These are phyloP conservation scores for Stenichneumon culpator DNA, from an alignment of 2,888 invertebrate species.

Conservation along the genomic window DNA sequence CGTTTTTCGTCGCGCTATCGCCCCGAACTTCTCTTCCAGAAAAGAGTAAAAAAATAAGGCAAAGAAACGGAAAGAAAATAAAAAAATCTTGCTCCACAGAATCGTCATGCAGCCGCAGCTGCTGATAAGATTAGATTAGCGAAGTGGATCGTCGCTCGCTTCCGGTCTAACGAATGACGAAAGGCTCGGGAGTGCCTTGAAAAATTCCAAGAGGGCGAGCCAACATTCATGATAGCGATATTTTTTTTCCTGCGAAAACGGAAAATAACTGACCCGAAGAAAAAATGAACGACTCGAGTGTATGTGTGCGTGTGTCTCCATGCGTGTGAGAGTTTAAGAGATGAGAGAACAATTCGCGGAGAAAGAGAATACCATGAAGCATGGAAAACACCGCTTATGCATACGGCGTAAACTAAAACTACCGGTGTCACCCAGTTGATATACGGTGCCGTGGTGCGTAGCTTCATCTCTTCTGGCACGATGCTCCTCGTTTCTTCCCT, in stretches of 20 bases:
- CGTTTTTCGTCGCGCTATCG: slow-evolving; percentile 10
- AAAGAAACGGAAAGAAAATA: not conserved
- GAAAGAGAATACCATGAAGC: slow-evolving; percentile 38
- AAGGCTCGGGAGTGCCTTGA: too few relatives aligned
- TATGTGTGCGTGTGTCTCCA: not conserved
- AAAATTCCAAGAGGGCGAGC: too few relatives aligned
- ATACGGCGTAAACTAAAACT: slow-evolving; percentile 79
- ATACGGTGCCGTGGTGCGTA: slow-evolving; percentile 66
- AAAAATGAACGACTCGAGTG: not conserved
- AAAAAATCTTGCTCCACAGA: not conserved
- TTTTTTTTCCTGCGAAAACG: not conserved
- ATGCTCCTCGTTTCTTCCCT: slow-evolving; percentile 17
- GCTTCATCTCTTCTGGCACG: slow-evolving; percentile 26
- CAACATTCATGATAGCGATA: too few relatives aligned
- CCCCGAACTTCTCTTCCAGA: not conserved
- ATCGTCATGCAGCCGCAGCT: too few relatives aligned
- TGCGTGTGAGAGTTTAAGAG: slow-evolving; percentile 1
- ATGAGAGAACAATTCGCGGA: slow-evolving; percentile 26
- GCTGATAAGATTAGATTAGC: too few relatives aligned
- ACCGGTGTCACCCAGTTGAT: slow-evolving; percentile 78
- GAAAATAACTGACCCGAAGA: not conserved
- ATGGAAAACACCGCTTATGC: slow-evolving; percentile 75
- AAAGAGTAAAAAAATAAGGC: not conserved
- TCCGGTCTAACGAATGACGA: too few relatives aligned
- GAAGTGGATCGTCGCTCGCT: too few relatives aligned